These are phyloP conservation scores for Metallyticus violacea DNA, from an alignment of 2,888 invertebrate species.

Conservation along the genomic window DNA sequence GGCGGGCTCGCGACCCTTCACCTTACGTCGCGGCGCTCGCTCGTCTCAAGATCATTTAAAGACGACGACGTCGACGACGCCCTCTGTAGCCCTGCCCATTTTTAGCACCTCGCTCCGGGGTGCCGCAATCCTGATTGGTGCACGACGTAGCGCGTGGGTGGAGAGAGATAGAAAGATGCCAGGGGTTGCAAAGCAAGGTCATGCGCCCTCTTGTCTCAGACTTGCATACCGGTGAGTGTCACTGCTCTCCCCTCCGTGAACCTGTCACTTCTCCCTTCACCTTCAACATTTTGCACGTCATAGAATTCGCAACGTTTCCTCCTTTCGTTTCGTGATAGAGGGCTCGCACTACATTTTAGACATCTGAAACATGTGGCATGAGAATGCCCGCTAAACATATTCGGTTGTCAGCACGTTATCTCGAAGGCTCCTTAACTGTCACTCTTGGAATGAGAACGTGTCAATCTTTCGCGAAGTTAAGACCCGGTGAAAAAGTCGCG, in stretches of 20 bases:
- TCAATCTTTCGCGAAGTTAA: neutral
- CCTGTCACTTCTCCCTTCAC: neutral
- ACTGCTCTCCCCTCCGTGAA: neutral
- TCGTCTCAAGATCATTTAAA: neutral
- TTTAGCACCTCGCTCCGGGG: constrained; percentile 20
- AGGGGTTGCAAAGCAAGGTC: constrained; percentile 2
- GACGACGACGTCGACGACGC: constrained; percentile 11
- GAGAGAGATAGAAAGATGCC: constrained; percentile 1
- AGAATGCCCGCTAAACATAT: neutral
- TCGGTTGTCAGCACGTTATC: neutral
- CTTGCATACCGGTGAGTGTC: neutral
- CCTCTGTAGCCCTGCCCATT: constrained; percentile 21
- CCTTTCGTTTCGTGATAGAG: neutral
- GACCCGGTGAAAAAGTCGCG: neutral
- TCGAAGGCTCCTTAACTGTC: neutral
- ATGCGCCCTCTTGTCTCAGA: constrained; percentile 19
- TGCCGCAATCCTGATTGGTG: neutral
- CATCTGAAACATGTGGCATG: no score
- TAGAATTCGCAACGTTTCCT: neutral
- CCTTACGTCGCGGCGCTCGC: constrained; percentile 1
- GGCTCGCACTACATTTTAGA: neutral
- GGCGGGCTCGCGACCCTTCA: constrained; percentile 10
- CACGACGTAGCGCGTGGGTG: neutral
- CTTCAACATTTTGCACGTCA: neutral
- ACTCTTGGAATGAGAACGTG: neutral